These are phyloP conservation scores for Labrus mixtus DNA, from an alignment of 2,113 vertebrate species.

Conservation along the genomic window DNA sequence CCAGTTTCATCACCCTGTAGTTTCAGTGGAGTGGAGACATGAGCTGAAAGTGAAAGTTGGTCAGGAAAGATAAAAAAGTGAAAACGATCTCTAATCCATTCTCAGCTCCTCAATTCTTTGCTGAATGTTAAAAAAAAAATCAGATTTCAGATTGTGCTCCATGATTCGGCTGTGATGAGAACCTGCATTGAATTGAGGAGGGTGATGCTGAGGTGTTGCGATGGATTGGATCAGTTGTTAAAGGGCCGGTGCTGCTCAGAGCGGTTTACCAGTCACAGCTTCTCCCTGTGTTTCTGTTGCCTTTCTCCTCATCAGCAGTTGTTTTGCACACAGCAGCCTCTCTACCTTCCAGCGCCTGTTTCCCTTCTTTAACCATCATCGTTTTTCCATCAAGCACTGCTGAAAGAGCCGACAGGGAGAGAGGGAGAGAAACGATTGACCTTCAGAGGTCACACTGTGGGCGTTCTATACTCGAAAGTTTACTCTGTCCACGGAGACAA, in stretches of 20 bases:
- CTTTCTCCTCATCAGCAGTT: slow-evolving; percentile 70
- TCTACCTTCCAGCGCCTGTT: slow-evolving; percentile 56
- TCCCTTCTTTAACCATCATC: slow-evolving; percentile 72
- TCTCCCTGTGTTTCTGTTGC: slow-evolving; percentile 76
- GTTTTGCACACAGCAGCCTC: slow-evolving; percentile 73
- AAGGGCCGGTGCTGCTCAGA: slow-evolving; percentile 7
- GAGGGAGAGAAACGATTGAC: slow-evolving; percentile 61
- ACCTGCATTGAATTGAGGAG: slow-evolving; percentile 21
- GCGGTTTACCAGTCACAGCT: slow-evolving; percentile 61
- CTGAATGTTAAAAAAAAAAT: neutral
- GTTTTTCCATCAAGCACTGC: slow-evolving; percentile 84
- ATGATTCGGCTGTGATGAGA: neutral
- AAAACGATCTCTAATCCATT: slow-evolving; percentile 27
- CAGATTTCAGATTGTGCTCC: neutral
- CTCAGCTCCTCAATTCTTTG: slow-evolving; percentile 38
- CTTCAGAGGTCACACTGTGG: slow-evolving; percentile 69
- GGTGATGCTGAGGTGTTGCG: slow-evolving; percentile 8
- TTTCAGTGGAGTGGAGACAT: neutral
- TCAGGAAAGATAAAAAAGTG: neutral
- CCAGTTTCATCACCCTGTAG: slow-evolving; percentile 5
- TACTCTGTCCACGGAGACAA: slow-evolving; percentile 79
- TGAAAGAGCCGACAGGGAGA: slow-evolving; percentile 73
- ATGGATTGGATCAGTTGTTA: slow-evolving; percentile 33
- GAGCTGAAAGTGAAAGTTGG: neutral
- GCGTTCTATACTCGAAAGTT: slow-evolving; percentile 88